Conservation (phyloP, 2,888 invertebrate genomes). For the Drosophila anceps region DNA sequence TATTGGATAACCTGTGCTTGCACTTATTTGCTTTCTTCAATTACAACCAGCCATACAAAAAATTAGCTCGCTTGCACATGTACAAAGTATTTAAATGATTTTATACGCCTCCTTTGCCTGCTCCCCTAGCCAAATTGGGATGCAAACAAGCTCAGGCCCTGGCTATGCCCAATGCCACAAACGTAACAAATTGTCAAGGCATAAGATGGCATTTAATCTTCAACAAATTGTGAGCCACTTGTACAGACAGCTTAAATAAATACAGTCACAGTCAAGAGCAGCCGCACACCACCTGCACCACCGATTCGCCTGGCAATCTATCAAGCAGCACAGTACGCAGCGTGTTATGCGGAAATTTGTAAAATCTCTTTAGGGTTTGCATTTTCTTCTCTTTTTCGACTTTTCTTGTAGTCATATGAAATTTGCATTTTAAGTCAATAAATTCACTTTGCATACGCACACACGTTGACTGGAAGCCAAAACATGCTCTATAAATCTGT, state of each 20-base stretch:
- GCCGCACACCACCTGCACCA: conserved; percentile 23
- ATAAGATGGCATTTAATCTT: conserved; percentile 79
- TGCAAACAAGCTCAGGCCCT: conserved; percentile 50
- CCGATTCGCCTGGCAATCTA: conserved; percentile 66
- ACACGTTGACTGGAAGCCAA: conserved; percentile 64
- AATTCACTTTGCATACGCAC: conserved; percentile 84
- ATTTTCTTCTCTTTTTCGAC: conserved; percentile 14
- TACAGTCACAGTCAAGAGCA: conserved; percentile 57
- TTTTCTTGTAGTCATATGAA: conserved; percentile 62
- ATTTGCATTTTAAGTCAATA: conserved; percentile 85
- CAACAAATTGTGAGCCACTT: conserved; percentile 79
- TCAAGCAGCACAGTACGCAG: conserved; percentile 62
- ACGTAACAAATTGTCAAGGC: conserved; percentile 79
- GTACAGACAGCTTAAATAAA: conserved; percentile 79
- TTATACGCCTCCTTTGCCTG: conserved; percentile 2
- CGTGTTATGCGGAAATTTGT: conserved; percentile 78
- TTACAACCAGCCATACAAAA: background rate
- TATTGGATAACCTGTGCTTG: background rate
- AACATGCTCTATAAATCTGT: conserved; percentile 80
- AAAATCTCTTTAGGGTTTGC: conserved; percentile 66
- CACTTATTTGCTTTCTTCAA: background rate
- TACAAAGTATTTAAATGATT: conserved; percentile 32
- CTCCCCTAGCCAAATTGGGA: conserved; percentile 26
- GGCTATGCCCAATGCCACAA: conserved; percentile 42
- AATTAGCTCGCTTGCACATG: background rate